These are phyloP conservation scores for Argya squamiceps DNA, from an alignment of 2,797 vertebrate species.

Conservation along the genomic window DNA sequence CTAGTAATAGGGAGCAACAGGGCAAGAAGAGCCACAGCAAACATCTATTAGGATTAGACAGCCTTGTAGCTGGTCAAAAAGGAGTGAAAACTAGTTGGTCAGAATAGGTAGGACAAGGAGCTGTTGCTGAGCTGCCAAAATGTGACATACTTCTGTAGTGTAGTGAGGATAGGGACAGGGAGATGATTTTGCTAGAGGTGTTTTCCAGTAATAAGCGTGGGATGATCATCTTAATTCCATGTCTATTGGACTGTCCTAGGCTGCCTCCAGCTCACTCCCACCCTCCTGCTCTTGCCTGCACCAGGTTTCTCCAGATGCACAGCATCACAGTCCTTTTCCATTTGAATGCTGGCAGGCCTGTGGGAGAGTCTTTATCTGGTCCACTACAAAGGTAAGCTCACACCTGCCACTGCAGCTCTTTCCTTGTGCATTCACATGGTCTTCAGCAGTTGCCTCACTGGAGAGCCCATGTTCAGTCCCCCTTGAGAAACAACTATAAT, in stretches of 20 bases:
- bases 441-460: background rate
- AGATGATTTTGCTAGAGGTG: background rate
- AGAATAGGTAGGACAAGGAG: background rate
- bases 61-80: background rate
- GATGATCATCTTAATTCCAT: background rate
- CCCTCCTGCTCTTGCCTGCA: background rate
- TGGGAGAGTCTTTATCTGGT: background rate
- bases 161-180: background rate
- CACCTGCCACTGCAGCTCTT: background rate
- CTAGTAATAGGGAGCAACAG: background rate
- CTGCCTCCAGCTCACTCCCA: background rate
- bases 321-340: background rate
- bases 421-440: background rate
- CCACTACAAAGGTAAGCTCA: background rate
- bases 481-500: background rate
- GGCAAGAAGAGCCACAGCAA: background rate
- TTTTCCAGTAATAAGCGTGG: background rate
- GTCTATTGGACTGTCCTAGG: background rate
- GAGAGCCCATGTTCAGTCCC: background rate
- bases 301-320: background rate
- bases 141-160: background rate
- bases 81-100: background rate
- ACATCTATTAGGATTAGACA: background rate
- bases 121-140: background rate
- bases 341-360: background rate